Evolutionary conservation across 1,140 invertebrate species (phyloP).

Genomic region (Trichonephila clavipes): DNA sequence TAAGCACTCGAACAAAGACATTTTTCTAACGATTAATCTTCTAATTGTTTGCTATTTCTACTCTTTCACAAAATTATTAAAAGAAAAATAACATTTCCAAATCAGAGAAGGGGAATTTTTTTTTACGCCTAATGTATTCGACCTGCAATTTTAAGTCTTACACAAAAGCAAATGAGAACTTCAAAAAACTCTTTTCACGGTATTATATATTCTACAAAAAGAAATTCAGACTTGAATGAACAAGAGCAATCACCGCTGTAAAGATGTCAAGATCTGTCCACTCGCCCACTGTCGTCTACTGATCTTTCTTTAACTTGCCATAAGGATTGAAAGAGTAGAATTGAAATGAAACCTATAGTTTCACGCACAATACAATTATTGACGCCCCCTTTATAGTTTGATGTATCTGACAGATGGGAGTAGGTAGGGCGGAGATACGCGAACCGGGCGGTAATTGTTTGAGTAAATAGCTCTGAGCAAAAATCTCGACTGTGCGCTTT

Average conservation of each 20-base stretch:
- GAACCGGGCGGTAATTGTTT: slow-evolving; percentile 67
- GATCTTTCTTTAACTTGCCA: neutral
- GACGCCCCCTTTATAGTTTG: slow-evolving; percentile 7
- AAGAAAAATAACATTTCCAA: no score
- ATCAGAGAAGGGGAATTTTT: no score
- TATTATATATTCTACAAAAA: no score
- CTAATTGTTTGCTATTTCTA: no score
- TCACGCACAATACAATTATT: neutral
- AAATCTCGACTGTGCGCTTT: slow-evolving; percentile 1
- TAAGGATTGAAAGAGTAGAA: neutral
- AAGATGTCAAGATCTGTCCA: neutral
- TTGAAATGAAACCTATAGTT: slow-evolving; percentile 29
- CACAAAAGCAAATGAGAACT: no score
- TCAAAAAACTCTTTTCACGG: no score
- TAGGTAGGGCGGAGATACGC: slow-evolving; percentile 21
- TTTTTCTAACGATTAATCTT: no score
- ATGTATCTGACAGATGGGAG: slow-evolving; percentile 57
- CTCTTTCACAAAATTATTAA: no score
- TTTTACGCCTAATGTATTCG: no score
- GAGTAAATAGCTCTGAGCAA: slow-evolving; percentile 70
- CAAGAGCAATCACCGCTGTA: neutral
- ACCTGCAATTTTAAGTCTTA: no score
- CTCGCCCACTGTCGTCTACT: neutral
- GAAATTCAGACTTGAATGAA: neutral
- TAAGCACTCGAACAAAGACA: no score